Base-by-base conservation (phyloP, 2,113 vertebrate genomes). In the Ascaphus truei region DNA sequence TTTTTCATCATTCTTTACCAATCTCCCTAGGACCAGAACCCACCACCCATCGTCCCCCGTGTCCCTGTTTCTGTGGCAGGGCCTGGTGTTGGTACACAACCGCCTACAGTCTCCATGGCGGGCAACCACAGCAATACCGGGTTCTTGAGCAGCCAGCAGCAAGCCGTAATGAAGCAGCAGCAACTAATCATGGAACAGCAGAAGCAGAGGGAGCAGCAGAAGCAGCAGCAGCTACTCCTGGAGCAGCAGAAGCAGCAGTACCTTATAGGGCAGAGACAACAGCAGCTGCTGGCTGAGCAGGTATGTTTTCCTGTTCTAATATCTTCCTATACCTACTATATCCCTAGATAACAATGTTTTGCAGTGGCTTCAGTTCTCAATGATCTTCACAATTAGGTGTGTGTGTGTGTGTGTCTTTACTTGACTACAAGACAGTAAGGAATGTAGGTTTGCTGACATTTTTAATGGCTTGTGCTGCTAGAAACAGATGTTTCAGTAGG, bases 241-340 rank as follows among this genome's bases (percentile, higher is more conserved):
- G 80, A 86, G 72, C 84, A 88, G 61, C 86, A 88, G 10, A 88
- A 89, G 71, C 88, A 91, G 45, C 90, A 95, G 30, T 92, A 94
- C 80, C 81, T 93, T 0, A 72, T 87, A 76, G 86, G 83, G 18
- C 92, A 95, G 23, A 92, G 94, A 34, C 93, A 89, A n/a, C 90
- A 96, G 73, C 88, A 91, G 30, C 85, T 98, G 13, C 84, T 99
- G 78, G 95, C 86, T 1, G 95, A 98, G 57, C 95, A 97, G 95
- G 97, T 97, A 76, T 73, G 68, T 2, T 26, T 7, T 37, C 36
- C 36, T 37, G 7, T 8, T 8, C 36, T 37, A 7, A 37, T 7
- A 7, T 8, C 3, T 18, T 23, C 25, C 15, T 5, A 3, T 1
- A 20, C 7, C 27, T 16, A 15, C 13, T 62, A 31, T 37, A 23